A percentile compares a stretch with the other conserved stretches of the same genome.
Evolutionary conservation across 1,140 invertebrate genomes (phyloP).

Genomic region (Habropoda laboriosa): DNA sequence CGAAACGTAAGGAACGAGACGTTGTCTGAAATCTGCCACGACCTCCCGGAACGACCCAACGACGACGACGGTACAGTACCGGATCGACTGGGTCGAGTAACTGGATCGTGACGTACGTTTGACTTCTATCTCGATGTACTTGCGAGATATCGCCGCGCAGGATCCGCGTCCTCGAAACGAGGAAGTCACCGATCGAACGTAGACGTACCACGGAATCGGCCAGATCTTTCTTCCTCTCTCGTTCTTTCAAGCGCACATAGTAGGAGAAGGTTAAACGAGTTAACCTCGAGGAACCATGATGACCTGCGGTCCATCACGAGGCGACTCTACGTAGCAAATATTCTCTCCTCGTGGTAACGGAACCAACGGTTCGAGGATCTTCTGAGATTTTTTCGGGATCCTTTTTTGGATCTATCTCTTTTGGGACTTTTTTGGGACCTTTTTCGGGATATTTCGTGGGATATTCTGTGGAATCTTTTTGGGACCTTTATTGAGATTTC

Average conservation of each 20-base stretch:
- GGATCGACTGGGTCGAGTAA: conserved; percentile 59
- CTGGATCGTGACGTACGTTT: conserved; percentile 63
- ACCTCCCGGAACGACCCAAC: conserved; percentile 16
- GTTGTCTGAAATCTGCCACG: conserved; percentile 20
- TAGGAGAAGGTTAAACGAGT: conserved; percentile 73
- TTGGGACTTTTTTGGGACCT: too few species aligned
- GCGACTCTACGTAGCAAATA: conserved; percentile 67
- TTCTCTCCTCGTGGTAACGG: conserved; percentile 44
- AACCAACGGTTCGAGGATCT: background rate
- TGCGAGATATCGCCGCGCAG: conserved; percentile 22
- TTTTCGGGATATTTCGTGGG: too few species aligned
- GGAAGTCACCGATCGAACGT: conserved; percentile 22
- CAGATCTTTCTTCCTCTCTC: conserved; percentile 28
- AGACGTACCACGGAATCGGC: conserved; percentile 19
- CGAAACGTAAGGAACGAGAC: conserved; percentile 1
- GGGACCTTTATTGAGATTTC: too few species aligned
- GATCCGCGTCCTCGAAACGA: conserved; percentile 26
- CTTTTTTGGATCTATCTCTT: too few species aligned
- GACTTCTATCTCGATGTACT: conserved; percentile 36
- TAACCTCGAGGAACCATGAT: conserved; percentile 67
- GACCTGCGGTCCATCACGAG: conserved; percentile 62
- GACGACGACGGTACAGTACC: background rate
- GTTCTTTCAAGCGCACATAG: background rate
- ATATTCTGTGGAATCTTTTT: too few species aligned
- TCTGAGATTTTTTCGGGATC: background rate